Evolutionary conservation across 2,113 vertebrate species (phyloP).

Genomic region (Channa argus): DNA sequence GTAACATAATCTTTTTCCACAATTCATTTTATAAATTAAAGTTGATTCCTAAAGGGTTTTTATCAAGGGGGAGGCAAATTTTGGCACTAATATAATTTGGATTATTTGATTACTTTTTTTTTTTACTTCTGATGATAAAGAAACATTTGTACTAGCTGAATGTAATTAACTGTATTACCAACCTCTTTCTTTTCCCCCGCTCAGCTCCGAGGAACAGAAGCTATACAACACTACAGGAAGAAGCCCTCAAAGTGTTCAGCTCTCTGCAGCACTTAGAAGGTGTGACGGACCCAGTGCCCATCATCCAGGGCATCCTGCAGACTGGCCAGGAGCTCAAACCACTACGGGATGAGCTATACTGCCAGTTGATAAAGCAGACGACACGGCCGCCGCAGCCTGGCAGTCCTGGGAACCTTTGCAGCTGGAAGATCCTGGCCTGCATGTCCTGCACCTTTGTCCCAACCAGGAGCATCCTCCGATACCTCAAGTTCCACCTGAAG

Average conservation of each 20-base stretch:
- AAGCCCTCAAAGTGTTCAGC: constrained; percentile 94
- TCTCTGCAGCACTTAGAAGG: constrained; percentile 95
- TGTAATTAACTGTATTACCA: not conserved
- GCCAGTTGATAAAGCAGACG: constrained; percentile 97
- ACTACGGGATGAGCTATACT: constrained; percentile 95
- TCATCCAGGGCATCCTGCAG: constrained; percentile 93
- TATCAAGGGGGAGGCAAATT: too few relatives aligned
- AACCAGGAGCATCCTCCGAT: constrained; percentile 89
- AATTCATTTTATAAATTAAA: too few relatives aligned
- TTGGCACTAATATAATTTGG: too few relatives aligned
- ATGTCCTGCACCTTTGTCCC: constrained; percentile 93
- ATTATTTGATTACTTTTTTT: too few relatives aligned
- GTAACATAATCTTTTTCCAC: too few relatives aligned
- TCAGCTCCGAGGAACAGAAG: constrained; percentile 88
- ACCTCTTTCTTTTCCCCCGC: not conserved
- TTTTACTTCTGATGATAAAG: too few relatives aligned
- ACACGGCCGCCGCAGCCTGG: constrained; percentile 86
- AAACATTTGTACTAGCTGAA: too few relatives aligned
- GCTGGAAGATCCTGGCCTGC: constrained; percentile 93
- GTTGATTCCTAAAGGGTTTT: too few relatives aligned
- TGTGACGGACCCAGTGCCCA: constrained; percentile 88
- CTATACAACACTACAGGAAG: constrained; percentile 93
- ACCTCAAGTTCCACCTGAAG: constrained; percentile 96
- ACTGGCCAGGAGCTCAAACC: constrained; percentile 92
- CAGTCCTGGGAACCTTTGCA: constrained; percentile 86